A percentile compares a stretch with the other conserved stretches of the same genome.
Conservation (phyloP, 2,888 invertebrate genomes). For the Limnephilus rhombicus region DNA sequence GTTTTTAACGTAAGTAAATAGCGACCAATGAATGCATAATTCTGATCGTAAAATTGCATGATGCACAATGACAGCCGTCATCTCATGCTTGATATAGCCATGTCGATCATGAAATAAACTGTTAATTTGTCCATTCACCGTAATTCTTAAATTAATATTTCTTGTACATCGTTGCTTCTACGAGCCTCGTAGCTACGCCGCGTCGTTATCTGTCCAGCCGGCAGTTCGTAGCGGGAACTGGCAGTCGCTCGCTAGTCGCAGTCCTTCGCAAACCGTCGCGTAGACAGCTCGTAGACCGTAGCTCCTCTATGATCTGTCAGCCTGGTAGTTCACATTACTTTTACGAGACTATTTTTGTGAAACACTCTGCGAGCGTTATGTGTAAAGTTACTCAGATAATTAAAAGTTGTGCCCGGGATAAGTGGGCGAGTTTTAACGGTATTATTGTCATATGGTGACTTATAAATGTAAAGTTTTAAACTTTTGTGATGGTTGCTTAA, state of each 20-base stretch:
- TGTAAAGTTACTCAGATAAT: conserved; percentile 4
- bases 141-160: not conserved
- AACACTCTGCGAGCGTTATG: not conserved
- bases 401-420: not conserved
- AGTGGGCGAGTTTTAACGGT: not conserved
- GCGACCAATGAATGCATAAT: too few species aligned
- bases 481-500: not conserved
- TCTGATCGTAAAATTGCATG: too few species aligned
- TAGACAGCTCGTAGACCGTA: conserved; percentile 16
- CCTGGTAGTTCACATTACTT: not conserved
- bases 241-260: not conserved
- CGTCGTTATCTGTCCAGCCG: not conserved
- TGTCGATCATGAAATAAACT: too few species aligned
- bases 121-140: not conserved
- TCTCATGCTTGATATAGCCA: too few species aligned
- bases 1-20: too few species aligned
- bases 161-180: not conserved
- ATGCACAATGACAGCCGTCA: too few species aligned
- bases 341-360: not conserved
- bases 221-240: not conserved
- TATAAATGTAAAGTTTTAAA: not conserved
- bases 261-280: conserved; percentile 3
- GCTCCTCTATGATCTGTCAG: not conserved
- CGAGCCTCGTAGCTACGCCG: not conserved
- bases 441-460: not conserved